Evolutionary conservation across 2,113 vertebrate species (phyloP).

Genomic region (Phoxinus phoxinus): DNA sequence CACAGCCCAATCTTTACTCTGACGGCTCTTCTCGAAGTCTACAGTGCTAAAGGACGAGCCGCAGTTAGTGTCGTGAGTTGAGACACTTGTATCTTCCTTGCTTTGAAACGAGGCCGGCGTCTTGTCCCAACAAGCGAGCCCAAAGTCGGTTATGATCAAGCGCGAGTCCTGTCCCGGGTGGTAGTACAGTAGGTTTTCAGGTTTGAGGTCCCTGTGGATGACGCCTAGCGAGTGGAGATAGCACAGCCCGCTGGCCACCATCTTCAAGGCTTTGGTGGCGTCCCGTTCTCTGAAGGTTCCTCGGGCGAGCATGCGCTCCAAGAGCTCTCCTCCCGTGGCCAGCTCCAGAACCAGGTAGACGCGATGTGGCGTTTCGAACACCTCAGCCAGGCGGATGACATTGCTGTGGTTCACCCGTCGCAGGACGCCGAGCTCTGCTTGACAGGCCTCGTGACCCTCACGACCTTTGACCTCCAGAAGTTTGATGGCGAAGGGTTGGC

Average conservation of each 20-base stretch:
- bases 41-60: neutral
- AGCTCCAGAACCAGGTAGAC: constrained; percentile 73
- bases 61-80: neutral
- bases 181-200: constrained; percentile 73
- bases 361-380: constrained; percentile 66
- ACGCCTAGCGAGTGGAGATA: constrained; percentile 71
- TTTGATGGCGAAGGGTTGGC: constrained; percentile 74
- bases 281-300: constrained; percentile 72
- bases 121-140: constrained; percentile 66
- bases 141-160: constrained; percentile 71
- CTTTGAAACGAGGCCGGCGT: neutral
- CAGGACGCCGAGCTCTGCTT: constrained; percentile 69
- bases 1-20: constrained; percentile 32
- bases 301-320: constrained; percentile 69
- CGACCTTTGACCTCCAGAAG: constrained; percentile 71
- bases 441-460: constrained; percentile 64
- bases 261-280: constrained; percentile 66
- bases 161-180: constrained; percentile 70
- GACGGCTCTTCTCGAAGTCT: neutral
- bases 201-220: constrained; percentile 71
- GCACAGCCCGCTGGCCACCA: constrained; percentile 65
- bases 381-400: constrained; percentile 70
- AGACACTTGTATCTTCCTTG: neutral
- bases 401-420: constrained; percentile 67
- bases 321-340: constrained; percentile 69